Base-by-base conservation (phyloP, 92 coral and sea anemone species). In the Metridium senile region DNA sequence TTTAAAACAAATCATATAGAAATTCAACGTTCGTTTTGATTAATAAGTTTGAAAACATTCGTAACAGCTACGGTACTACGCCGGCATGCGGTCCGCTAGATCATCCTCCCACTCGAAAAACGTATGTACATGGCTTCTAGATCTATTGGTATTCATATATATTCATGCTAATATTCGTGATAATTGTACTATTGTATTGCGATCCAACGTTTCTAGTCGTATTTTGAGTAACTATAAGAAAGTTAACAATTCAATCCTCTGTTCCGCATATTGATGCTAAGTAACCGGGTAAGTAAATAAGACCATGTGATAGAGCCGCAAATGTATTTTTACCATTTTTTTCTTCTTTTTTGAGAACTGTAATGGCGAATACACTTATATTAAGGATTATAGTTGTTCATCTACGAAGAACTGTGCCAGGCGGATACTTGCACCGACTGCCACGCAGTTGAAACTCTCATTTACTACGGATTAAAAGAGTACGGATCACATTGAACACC, bases 401-500 rank as follows among this genome's bases (percentile, higher is more conserved):
- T 6, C 7, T 26, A 18, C 7, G 32, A 1, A 8, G 3, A 19
- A 10, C 17, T 6, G 65, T 59, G 22, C 65, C 65, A 59, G 65
- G 11, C 65, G 28, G 65, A 18, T 22, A 59, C 65, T 53, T 23
- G 65, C 29, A 26, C 65, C 27, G 65, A 25, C 6, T 39, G 49
- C 49, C 22, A 3, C n/a, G 17, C 61, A 54, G 61, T 22, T 22
- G 8, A 39, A 39, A 4, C 65, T 26, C 29, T 1, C 2, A 25
- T 59, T 59, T 59, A 59, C 65, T 18, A 23, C 31, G 65, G 65
- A 59, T 59, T 59, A 10, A 59, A 17, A 54, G 31, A 1, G 65
- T 16, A 22, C 13, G 13, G 13, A 39, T 13, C 13, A 4, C 49
- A 59, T 59, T 20, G 1, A 59, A 11, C 7, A 22, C 26, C 65